Evolutionary conservation across 2,113 vertebrate genomes (phyloP).

Genomic region (Hemiprocne comata): DNA sequence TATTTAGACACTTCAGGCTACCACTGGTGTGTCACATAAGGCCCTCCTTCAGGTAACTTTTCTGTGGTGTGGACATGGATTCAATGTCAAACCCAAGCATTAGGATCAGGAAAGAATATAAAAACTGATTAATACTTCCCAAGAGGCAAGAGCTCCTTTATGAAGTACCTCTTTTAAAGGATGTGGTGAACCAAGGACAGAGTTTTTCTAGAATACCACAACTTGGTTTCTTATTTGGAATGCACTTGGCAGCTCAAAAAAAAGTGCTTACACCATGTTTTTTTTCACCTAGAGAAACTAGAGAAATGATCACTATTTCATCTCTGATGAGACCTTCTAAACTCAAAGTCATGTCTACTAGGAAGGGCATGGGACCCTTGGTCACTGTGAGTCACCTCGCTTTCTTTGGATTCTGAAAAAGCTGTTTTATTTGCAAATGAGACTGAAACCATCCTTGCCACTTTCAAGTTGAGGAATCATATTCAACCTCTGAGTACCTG

Average conservation of each 20-base stretch:
- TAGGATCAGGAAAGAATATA: not conserved
- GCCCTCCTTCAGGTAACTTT: not conserved
- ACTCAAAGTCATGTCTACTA: not conserved
- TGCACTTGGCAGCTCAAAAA: not conserved
- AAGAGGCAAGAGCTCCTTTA: not conserved
- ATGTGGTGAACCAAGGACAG: not conserved
- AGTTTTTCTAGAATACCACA: not conserved
- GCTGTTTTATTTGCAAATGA: not conserved
- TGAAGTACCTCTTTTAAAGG: not conserved
- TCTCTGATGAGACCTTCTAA: not conserved
- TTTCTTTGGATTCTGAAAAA: not conserved
- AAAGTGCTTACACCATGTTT: rapidly evolving
- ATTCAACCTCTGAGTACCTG: not conserved
- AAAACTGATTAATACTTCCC: not conserved
- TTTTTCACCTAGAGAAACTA: not conserved
- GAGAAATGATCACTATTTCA: not conserved
- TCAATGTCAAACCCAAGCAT: not conserved
- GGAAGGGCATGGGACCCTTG: not conserved
- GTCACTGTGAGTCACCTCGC: not conserved
- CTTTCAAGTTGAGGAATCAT: not conserved
- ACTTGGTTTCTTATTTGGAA: not conserved
- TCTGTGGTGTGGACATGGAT: not conserved
- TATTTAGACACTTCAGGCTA: not conserved
- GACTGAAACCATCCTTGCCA: not conserved
- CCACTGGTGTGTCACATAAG: not conserved